A percentile compares a stretch with the other conserved stretches of the same genome.
Conservation (phyloP, 2,797 vertebrate genomes). For the Anguilla pacifica region DNA sequence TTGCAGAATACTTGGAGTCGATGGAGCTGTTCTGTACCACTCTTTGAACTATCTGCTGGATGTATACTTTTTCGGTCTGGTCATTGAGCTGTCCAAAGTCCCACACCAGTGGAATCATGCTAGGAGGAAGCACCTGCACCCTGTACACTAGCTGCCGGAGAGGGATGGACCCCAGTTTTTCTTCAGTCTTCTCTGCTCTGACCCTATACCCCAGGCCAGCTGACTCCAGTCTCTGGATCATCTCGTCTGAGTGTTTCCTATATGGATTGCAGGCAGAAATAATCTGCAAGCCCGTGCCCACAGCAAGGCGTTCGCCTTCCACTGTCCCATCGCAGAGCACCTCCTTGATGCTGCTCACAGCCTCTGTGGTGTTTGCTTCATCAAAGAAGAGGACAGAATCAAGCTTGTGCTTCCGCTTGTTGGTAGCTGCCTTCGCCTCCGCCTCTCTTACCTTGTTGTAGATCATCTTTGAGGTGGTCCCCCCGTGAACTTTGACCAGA, state of each 20-base stretch:
- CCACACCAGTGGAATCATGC: slow-evolving; percentile 79
- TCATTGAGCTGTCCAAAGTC: slow-evolving; percentile 80
- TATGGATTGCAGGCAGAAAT: slow-evolving; percentile 83
- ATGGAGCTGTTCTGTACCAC: slow-evolving; percentile 51
- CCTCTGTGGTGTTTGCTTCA: slow-evolving; percentile 81
- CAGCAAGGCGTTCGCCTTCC: slow-evolving; percentile 61
- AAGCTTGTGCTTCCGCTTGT: slow-evolving; percentile 53
- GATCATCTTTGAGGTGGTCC: slow-evolving; percentile 74
- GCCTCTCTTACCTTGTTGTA: slow-evolving; percentile 74
- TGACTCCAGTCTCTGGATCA: slow-evolving; percentile 74
- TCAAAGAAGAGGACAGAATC: slow-evolving; percentile 81
- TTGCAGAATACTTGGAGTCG: slow-evolving; percentile 44
- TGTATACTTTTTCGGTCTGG: slow-evolving; percentile 72
- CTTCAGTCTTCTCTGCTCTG: slow-evolving; percentile 71
- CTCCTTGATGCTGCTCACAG: slow-evolving; percentile 79
- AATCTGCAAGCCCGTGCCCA: slow-evolving; percentile 69
- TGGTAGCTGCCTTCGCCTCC: slow-evolving; percentile 62
- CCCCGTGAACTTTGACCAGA: slow-evolving; percentile 78
- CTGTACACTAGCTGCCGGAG: slow-evolving; percentile 80
- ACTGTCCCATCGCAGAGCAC: slow-evolving; percentile 73
- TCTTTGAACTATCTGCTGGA: slow-evolving; percentile 73
- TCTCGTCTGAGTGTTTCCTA: slow-evolving; percentile 70
- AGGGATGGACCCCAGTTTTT: slow-evolving; percentile 77
- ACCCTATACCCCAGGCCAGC: slow-evolving; percentile 80
- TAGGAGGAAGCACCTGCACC: slow-evolving; percentile 79